phyloP scores from a whole-genome alignment of 2,797 vertebrate species.

The Propithecus deckenii region DNA sequence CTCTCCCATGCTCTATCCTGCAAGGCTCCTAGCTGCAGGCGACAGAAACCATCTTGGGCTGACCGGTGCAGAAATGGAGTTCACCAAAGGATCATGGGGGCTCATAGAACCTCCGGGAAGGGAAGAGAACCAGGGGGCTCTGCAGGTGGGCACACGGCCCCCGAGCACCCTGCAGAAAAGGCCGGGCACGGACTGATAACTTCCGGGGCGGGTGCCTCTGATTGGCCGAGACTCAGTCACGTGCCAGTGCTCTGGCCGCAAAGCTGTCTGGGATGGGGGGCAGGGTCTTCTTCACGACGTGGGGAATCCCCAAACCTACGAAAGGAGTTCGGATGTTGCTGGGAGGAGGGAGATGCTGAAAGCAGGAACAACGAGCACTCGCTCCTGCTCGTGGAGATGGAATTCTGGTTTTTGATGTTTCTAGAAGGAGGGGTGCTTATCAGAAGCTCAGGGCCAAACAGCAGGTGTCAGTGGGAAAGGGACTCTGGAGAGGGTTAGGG shows the following conservation, averaged over 20 bases:
- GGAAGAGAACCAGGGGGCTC: neutral
- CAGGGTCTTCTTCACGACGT: neutral
- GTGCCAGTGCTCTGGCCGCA: neutral
- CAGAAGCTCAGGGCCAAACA: neutral
- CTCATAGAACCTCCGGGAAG: neutral
- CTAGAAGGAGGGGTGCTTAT: neutral
- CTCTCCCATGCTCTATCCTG: neutral
- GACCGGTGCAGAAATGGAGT: neutral
- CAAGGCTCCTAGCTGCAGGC: no score
- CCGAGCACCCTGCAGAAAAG: neutral
- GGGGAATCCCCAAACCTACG: no score
- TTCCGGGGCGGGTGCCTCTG: neutral
- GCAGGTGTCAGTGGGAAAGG: neutral
- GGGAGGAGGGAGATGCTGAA: neutral
- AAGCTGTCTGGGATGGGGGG: neutral
- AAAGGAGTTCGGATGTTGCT: neutral
- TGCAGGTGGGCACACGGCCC: no score
- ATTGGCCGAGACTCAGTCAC: neutral
- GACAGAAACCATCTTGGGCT: neutral
- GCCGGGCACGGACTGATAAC: accelerated
- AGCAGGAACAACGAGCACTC: no score
- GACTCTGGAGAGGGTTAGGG: neutral
- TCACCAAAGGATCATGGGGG: neutral
- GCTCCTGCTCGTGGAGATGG: neutral
- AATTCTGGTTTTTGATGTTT: neutral